Percentiles rank a stretch among this genome's conserved stretches.
Evolutionary conservation across 1,140 invertebrate species (phyloP).

Genomic region (Papilio machaon): DNA sequence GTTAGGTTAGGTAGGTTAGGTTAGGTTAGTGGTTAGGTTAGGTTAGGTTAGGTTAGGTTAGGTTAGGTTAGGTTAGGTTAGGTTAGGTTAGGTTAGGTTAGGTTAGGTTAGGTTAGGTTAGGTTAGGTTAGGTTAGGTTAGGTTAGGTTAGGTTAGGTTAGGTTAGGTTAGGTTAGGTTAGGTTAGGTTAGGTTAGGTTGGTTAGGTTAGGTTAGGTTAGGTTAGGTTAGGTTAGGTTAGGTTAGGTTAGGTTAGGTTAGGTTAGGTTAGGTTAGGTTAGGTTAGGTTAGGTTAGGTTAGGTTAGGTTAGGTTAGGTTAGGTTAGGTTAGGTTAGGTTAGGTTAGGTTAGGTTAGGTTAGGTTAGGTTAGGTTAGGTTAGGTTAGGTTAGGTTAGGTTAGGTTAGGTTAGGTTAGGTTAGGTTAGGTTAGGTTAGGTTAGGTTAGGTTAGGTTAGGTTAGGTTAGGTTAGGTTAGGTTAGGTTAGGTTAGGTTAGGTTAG

Average conservation of each 20-base stretch:
- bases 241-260: too few relatives aligned
- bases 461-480: constrained; percentile 45
- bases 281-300: too few relatives aligned
- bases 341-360: constrained; percentile 53
- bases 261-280: too few relatives aligned
- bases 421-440: constrained; percentile 46
- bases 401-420: constrained; percentile 59
- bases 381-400: constrained; percentile 58
- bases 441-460: constrained; percentile 48
- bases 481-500: constrained; percentile 45
- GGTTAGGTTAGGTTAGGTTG: constrained; percentile 53
- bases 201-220: constrained; percentile 33
- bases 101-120: constrained; percentile 55
- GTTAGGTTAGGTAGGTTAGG: too few relatives aligned
- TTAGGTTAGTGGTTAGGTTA: too few relatives aligned
- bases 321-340: constrained; percentile 53
- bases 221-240: too few relatives aligned
- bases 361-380: constrained; percentile 55
- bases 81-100: constrained; percentile 66
- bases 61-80: constrained; percentile 67
- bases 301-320: constrained; percentile 51
- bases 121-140: constrained; percentile 57
- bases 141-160: constrained; percentile 67
- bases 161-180: constrained; percentile 73
- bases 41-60: constrained; percentile 57